A percentile compares a stretch with the other conserved stretches of the same genome.
Conservation (phyloP, 2,797 vertebrate species). For the Phoeniculus purpureus region DNA sequence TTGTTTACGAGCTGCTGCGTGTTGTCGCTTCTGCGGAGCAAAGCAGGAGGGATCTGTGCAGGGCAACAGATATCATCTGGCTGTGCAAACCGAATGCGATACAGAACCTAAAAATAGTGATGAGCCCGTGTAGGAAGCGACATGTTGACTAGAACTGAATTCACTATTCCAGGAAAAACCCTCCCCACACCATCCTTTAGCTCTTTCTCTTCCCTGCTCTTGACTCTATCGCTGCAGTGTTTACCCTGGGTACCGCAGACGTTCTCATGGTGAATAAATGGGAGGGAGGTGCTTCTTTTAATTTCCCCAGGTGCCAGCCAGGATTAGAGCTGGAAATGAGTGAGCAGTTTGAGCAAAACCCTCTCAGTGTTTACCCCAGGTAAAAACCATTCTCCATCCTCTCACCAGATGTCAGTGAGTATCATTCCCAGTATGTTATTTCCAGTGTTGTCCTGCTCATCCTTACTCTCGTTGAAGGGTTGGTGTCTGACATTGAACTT, state of each 20-base stretch:
- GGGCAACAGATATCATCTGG: neutral
- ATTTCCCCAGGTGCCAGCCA: neutral
- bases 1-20: conserved; percentile 19
- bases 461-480: fast-evolving
- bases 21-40: neutral
- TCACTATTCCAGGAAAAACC: neutral
- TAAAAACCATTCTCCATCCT: neutral
- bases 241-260: neutral
- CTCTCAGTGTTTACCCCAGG: neutral
- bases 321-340: neutral
- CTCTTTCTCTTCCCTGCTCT: neutral
- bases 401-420: neutral
- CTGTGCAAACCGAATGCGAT: neutral
- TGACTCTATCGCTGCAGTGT: neutral
- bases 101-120: neutral
- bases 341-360: neutral
- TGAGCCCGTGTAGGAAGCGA: neutral
- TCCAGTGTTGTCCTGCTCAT: neutral
- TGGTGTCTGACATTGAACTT: neutral
- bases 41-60: neutral
- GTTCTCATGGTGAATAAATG: neutral
- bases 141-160: neutral
- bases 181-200: fast-evolving
- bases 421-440: neutral
- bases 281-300: neutral